Base-by-base conservation (phyloP, 2,113 vertebrate species). In the Guaruba guarouba region DNA sequence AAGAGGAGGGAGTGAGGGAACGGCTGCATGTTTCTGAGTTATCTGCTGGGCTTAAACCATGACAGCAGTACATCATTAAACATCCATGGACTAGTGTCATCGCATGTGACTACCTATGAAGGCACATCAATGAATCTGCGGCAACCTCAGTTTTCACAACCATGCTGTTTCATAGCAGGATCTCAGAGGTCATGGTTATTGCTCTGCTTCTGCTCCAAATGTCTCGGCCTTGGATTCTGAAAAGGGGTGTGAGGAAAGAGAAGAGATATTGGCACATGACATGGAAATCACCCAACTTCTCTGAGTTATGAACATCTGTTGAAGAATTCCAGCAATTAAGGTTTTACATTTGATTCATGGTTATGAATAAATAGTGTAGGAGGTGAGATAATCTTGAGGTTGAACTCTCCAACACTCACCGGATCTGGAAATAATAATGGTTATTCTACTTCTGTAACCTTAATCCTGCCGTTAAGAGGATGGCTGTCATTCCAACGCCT, bases 201-300 rank as follows among this genome's bases (percentile, higher is more conserved):
- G 13, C 17, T 49, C 43, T 64, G 29, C 17, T 59, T 79, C 74
- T 73, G 27, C 44, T 91, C 31, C 46, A 52, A 48, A 52, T 8
- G 2, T 27, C 41, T 82, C 0, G 0, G 27, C 3, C 41, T 18
- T 67, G 13, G 2, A 6, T 15, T 5, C 3, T 11, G 11, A n/a
- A 71, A 54, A 79, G 9, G 25, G 11, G 1, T 55, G 4, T 37
- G 29, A 81, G 29, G 29, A 73, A 64, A 7, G 43, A 82, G 33
- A 46, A 15, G 4, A 54, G 48, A 49, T 33, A 23, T 0, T 62
- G 9, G 10, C 14, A 67, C 15, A 5, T 25, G 29, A 11, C 9
- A 31, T 4, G 2, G n/a, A 82, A 80, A 76, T 12, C 13, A 48
- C 16, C 2, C 18, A 31, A 1, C 2, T 15, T 52, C 11, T 62